These are phyloP conservation scores for Scomber japonicus DNA, from an alignment of 2,113 vertebrate genomes.

Conservation along the genomic window DNA sequence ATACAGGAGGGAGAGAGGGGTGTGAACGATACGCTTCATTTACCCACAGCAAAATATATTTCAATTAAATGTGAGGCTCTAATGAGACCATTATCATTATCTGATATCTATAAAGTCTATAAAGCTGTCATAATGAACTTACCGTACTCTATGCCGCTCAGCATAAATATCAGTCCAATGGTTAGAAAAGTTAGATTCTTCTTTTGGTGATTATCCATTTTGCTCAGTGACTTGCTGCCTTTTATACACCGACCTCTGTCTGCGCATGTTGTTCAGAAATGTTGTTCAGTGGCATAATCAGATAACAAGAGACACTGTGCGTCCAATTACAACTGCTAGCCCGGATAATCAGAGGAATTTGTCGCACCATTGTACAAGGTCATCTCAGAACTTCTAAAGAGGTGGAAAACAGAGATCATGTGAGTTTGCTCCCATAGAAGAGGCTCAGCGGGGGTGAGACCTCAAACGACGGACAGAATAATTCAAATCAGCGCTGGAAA, in stretches of 20 bases:
- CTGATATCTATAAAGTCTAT: conserved; percentile 17
- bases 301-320: conserved; percentile 70
- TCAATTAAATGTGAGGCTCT: conserved; percentile 36
- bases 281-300: conserved; percentile 41
- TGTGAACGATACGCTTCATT: conserved; percentile 12
- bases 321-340: conserved; percentile 72
- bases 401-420: neutral
- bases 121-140: conserved; percentile 60
- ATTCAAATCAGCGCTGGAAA: neutral
- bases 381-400: conserved; percentile 25
- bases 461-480: neutral
- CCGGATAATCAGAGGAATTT: conserved; percentile 53
- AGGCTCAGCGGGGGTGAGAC: neutral
- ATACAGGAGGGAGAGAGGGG: neutral
- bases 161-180: conserved; percentile 87
- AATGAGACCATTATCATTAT: conserved; percentile 42
- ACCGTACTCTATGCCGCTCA: conserved; percentile 90
- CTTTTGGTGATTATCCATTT: conserved; percentile 82
- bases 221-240: conserved; percentile 24
- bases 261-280: conserved; percentile 32
- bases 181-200: conserved; percentile 84
- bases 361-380: conserved; percentile 12
- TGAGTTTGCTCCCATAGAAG: neutral
- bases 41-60: conserved; percentile 18
- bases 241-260: conserved; percentile 39